Conservation (phyloP, 2,888 invertebrate species). For the Imbricaverruca yamaguchii region DNA sequence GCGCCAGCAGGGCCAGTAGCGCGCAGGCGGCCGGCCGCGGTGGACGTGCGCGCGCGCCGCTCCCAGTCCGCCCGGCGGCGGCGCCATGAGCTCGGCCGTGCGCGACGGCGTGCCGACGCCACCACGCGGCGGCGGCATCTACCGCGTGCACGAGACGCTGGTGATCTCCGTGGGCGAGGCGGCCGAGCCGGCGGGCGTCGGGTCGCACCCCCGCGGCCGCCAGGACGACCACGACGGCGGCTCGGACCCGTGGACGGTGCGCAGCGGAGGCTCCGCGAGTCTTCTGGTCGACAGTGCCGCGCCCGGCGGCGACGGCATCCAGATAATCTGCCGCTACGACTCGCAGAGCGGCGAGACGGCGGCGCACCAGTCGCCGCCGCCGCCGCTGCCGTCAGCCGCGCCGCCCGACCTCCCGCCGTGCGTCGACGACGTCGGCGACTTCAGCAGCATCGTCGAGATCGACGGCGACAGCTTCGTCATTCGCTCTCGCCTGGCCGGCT, state of each 20-base stretch:
- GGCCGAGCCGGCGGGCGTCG: neutral
- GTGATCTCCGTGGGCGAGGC: neutral
- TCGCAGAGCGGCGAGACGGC: neutral
- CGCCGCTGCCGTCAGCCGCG: neutral
- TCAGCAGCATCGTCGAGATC: neutral
- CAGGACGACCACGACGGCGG: neutral
- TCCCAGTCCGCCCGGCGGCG: too few species aligned
- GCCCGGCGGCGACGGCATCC: neutral
- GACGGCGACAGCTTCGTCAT: constrained; percentile 14
- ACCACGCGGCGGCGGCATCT: neutral
- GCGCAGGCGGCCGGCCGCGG: too few species aligned
- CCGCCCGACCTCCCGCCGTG: neutral
- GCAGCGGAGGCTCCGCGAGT: neutral
- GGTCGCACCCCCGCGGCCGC: neutral
- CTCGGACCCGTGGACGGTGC: neutral
- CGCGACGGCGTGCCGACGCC: neutral
- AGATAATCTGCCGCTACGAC: constrained; percentile 5
- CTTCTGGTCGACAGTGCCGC: neutral
- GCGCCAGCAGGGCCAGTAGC: too few species aligned
- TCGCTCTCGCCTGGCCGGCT: neutral
- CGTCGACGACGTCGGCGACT: neutral
- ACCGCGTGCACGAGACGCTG: neutral
- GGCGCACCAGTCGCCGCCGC: neutral
- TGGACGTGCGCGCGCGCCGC: too few species aligned
- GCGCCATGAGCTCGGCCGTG: neutral